Base-by-base conservation (phyloP, 2,113 vertebrate species). In the Eublepharis macularius region DNA sequence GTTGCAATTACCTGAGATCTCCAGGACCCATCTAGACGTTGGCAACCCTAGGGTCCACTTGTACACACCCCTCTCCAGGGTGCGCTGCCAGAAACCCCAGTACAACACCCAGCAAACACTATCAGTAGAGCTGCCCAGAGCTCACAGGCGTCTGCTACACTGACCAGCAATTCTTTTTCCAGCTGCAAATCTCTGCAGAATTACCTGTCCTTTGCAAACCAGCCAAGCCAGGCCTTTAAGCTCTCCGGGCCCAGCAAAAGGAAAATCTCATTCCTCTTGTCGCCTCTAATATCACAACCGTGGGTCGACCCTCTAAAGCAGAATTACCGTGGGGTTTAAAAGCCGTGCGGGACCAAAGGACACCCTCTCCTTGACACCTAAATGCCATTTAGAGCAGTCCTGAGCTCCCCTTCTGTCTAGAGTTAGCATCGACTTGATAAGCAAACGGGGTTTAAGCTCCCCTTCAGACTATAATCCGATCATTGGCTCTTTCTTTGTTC, bases 291-390 rank as follows among this genome's bases (percentile, higher is more conserved):
- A 69, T 70, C 74, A 12, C 39, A 39, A n/a, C 73, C 39, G 8
- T 19, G 0, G 2, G 32, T 10, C 70, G 32, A 57, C 74, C 65
- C 49, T 60, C 73, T 77, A 47, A 76, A 60, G 60, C 85, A 77
- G 73, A 45, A 76, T 82, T 70, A 70, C 9, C 1, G 17, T 4
- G n/a, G 41, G 49, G 36, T 49, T 81, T 57, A 86, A 68, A 14
- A 19, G 39, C n/a, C 12, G 49, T 2, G 0, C 12, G 47, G 32
- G 1, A 43, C 19, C 19, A 34, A 32, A 82, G 86, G 74, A 47
- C 66, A 41, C 24, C 39, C 86, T 87, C 72, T 82, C 86, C 80
- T 87, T 82, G 75, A 72, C 86, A 13, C 24, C 65, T 63, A 81
- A 85, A 66, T 17, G n/a, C 66, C 88, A 1, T 47, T 70, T 60